Evolutionary conservation across 2,888 invertebrate species (phyloP).

Genomic region (Drosophila colorata): DNA sequence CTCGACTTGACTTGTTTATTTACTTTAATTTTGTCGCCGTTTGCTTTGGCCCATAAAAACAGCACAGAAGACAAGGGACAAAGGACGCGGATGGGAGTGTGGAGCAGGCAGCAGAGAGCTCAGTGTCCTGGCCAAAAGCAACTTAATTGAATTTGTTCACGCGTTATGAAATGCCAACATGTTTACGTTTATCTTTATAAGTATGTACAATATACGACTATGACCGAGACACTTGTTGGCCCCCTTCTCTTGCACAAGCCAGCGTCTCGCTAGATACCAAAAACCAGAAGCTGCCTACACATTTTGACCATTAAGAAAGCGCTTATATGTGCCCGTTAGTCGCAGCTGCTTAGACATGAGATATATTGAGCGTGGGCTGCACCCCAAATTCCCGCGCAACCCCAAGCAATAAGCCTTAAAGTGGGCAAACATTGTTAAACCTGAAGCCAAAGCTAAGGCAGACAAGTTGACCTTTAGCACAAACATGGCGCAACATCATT

Average conservation of each 20-base stretch:
- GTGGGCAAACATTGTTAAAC: slow-evolving; percentile 1
- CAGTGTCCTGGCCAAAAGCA: slow-evolving; percentile 17
- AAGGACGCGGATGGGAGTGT: not conserved
- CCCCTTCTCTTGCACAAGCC: not conserved
- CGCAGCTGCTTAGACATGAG: slow-evolving; percentile 33
- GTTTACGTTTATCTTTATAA: slow-evolving; percentile 47
- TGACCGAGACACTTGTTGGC: slow-evolving; percentile 44
- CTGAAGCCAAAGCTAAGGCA: not conserved
- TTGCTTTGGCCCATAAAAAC: slow-evolving; percentile 64
- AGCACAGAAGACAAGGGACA: slow-evolving; percentile 18
- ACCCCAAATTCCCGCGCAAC: not conserved
- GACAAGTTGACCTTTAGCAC: slow-evolving; percentile 14
- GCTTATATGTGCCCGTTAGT: slow-evolving; percentile 26
- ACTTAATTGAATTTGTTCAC: slow-evolving; percentile 76
- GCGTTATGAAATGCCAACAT: slow-evolving; percentile 72
- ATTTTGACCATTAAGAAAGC: slow-evolving; percentile 39
- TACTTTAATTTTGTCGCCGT: slow-evolving; percentile 73
- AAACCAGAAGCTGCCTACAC: slow-evolving; percentile 14
- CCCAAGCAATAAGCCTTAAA: not conserved
- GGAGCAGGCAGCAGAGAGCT: not conserved
- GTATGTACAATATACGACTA: slow-evolving; percentile 26
- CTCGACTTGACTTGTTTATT: slow-evolving; percentile 63
- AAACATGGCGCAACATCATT: not conserved
- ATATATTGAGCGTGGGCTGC: not conserved
- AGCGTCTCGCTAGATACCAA: not conserved